Evolutionary conservation across 2,888 invertebrate genomes (phyloP).

Genomic region (Odontomyia ornata): DNA sequence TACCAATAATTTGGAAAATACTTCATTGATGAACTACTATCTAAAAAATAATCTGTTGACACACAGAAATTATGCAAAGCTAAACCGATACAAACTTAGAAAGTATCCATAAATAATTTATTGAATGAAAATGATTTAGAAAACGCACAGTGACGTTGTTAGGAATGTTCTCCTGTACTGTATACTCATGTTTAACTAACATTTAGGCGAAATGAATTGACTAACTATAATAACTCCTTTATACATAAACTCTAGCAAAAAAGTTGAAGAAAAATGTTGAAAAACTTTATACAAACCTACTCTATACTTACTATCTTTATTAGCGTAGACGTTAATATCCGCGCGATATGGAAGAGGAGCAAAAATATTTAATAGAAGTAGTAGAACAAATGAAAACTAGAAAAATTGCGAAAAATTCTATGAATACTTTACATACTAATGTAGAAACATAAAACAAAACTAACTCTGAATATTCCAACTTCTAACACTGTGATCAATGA

Average conservation of each 20-base stretch:
- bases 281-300: background rate
- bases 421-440: background rate
- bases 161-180: conserved; percentile 35
- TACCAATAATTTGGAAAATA: too few relatives aligned
- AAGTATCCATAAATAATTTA: background rate
- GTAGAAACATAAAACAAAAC: background rate
- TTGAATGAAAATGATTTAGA: background rate
- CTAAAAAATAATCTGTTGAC: too few relatives aligned
- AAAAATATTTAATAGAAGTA: background rate
- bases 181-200: conserved; percentile 4
- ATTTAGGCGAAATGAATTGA: background rate
- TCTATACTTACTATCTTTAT: background rate
- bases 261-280: background rate
- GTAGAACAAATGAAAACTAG: background rate
- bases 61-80: background rate
- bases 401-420: conserved; percentile 1
- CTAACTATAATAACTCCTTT: background rate
- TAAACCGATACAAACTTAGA: background rate
- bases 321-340: background rate
- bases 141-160: conserved; percentile 43
- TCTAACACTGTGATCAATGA: conserved; percentile 50
- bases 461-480: conserved; percentile 50
- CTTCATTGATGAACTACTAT: too few relatives aligned
- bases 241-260: background rate
- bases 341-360: too few relatives aligned